phyloP scores from a whole-genome alignment of 2,888 invertebrate genomes.

The Eupithecia inturbata region DNA sequence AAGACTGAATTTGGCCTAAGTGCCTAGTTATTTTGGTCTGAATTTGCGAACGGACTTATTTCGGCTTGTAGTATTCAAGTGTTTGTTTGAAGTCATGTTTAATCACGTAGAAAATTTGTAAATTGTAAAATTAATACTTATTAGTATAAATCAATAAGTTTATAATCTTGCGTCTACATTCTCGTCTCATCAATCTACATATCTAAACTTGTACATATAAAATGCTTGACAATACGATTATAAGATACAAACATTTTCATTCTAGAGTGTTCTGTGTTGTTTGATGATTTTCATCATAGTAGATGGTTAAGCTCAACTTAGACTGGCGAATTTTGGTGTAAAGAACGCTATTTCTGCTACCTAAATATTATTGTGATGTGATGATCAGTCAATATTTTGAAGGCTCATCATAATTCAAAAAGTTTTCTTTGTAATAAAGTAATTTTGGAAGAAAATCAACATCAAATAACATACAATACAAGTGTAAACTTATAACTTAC shows the following conservation, averaged over 20 bases:
- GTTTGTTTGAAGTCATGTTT: constrained; percentile 34
- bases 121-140: constrained; percentile 36
- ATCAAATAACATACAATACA: background rate
- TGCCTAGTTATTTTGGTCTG: constrained; percentile 68
- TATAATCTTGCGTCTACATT: constrained; percentile 46
- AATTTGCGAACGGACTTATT: constrained; percentile 37
- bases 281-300: constrained; percentile 30
- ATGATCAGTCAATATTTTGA: background rate
- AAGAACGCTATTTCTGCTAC: constrained; percentile 14
- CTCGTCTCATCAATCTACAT: constrained; percentile 77
- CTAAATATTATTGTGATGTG: constrained; percentile 23
- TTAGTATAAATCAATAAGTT: constrained; percentile 32
- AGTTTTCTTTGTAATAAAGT: background rate
- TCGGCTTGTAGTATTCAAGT: constrained; percentile 23
- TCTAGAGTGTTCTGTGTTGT: constrained; percentile 29
- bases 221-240: constrained; percentile 82
- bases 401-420: background rate
- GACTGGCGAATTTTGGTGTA: constrained; percentile 12
- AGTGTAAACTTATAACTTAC: background rate
- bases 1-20: constrained; percentile 81
- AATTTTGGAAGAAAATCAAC: background rate
- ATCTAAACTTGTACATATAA: constrained; percentile 79
- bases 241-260: constrained; percentile 58
- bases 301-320: constrained; percentile 20
- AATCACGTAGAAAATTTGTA: constrained; percentile 41